Evolutionary conservation across 2,113 vertebrate genomes (phyloP), one percentile per base, ranked within the genome.

Genomic region (Cephalopterus ornatus): DNA sequence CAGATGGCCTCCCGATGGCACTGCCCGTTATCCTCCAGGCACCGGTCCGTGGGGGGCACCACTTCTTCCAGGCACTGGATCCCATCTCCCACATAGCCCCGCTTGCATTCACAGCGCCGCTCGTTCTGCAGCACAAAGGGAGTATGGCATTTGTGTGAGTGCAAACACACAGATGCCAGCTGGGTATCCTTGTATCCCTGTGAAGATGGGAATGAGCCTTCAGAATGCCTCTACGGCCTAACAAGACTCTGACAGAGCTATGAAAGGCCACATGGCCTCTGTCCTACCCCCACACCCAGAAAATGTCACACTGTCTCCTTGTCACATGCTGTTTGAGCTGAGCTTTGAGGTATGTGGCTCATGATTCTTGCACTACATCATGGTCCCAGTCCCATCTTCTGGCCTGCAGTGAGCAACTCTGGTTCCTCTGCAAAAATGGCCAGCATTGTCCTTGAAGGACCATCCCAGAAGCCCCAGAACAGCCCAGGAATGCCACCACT

Each of bases 21-120:
- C 62, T 95, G 98, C 15, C 98, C 98, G 0, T 99, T 99, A 37
- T 96, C 83, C 5, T 98, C 97, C 85, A 99, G 96, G 91, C 99
- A 99, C 47, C 99, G 99, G 91, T 99, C 98, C 0, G 97, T 96
- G 4, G 99, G 99, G 0, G 99, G 98, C 82, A 98, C 96, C 0
- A 89, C 94, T 84, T 98, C 98, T 76, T 98, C 98, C 82, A 99
- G 93, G 94, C 99, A 99, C 95, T 99, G 99, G 55, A 99, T 72
- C 33, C 99, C 99, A 0, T 99, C 98, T 6, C 99, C 99, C 12
- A 99, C 76, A 0, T 98, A 99, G 37, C 99, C 99, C 1, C 8
- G 84, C 14, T 98, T 98, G 97, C 99, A 99, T 80, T 98, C 96
- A 1, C 99, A 99, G 52, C 95, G 95, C 30, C 99, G 98, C 41